phyloP scores from a whole-genome alignment of 2,797 vertebrate species.

The Oreortyx pictus region DNA sequence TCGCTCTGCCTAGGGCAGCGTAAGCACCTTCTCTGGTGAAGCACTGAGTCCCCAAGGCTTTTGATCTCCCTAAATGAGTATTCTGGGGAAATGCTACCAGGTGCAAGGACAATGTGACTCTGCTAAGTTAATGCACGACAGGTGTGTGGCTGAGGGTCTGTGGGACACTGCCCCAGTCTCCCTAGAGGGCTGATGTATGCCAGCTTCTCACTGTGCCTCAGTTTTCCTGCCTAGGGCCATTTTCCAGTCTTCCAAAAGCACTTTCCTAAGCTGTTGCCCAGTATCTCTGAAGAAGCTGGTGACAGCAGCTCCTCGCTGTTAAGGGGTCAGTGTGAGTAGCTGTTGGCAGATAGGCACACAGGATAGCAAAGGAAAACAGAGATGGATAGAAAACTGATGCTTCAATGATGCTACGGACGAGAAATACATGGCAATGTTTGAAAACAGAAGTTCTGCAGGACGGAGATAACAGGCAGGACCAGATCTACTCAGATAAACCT shows the following conservation, averaged over 20 bases:
- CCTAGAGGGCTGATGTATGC: neutral
- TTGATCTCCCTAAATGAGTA: neutral
- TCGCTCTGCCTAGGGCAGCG: neutral
- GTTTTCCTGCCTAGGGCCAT: neutral
- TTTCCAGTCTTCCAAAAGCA: neutral
- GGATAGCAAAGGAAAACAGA: neutral
- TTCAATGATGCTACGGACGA: neutral
- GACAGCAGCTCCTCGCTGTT: neutral
- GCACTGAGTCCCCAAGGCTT: neutral
- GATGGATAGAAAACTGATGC: neutral
- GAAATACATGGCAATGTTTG: neutral
- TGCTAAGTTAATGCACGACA: neutral
- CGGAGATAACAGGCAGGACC: neutral
- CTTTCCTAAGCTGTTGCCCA: neutral
- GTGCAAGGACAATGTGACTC: neutral
- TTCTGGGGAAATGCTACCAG: neutral
- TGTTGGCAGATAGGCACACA: neutral
- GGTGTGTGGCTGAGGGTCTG: neutral
- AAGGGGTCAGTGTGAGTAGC: neutral
- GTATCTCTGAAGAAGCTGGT: neutral
- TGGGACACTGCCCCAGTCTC: neutral
- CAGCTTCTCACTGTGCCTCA: neutral
- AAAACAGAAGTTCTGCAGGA: neutral
- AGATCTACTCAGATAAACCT: neutral
- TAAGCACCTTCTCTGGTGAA: conserved; percentile 3